Base-by-base conservation (phyloP, 1,140 invertebrate species). In the Hycleus cichorii region DNA sequence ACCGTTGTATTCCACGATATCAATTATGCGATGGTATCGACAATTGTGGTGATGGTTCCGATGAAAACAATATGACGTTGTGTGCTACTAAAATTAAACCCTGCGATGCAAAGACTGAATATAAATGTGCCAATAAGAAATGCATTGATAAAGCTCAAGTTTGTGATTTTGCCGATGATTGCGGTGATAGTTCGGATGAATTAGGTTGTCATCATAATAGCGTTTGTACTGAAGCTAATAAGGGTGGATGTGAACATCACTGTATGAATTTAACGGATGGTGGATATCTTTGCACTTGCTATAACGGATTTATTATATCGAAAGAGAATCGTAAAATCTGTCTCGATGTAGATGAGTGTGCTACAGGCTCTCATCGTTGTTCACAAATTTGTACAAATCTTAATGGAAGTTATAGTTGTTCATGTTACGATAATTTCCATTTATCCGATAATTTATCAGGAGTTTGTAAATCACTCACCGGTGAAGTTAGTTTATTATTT, bases 231-330 rank as follows among this genome's bases (percentile, higher is more conserved):
- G 78, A 83, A n/a, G 67, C 71, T 1, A 83, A 81, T 44, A 86
- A 84, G 71, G 94, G 95, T n/a, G 93, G 93, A 0, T 98, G 95
- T 77, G 85, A 94, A 69, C 93, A 97, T 64, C 86, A 87, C 57
- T 98, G 95, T 68, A 87, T 88, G 43, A 90, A 93, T 69, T 74
- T 97, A 0, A 87, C 86, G 0, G 82, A 84, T 1, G 84, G 84
- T 10, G 91, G 90, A 2, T 95, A 92, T 72, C 91, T 94, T 62
- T 97, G 93, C 72, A 83, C 85, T 32, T 97, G 93, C 72, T 87
- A 85, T 72, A 78, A 83, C 10, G 95, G 94, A 38, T 97, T 88
- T 72, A 88, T 90, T 55, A 89, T 91, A 11, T 84, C 87, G 0
- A 72, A 76, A 11, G 81, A 81, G 7, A 89, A 91, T 71, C 79